A percentile compares a stretch with the other conserved stretches of the same genome.
Conservation (phyloP, 2,888 invertebrate genomes). For the Therioaphis trifolii region DNA sequence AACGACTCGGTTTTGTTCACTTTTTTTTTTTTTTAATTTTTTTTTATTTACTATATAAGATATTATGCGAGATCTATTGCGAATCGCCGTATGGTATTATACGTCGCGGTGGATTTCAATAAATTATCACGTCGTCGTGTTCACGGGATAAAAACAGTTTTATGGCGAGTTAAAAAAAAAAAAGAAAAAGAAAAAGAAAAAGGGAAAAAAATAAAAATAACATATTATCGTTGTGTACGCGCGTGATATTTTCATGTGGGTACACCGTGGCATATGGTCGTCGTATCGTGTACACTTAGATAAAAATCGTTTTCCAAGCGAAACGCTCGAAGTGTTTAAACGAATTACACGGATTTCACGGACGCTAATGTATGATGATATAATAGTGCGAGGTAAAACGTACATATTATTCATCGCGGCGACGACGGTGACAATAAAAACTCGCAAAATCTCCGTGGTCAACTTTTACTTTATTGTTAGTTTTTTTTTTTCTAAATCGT, state of each 20-base stretch:
- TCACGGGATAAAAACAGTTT: background rate
- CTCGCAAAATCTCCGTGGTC: background rate
- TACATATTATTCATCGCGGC: background rate
- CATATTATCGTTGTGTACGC: too few relatives aligned
- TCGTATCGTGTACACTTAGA: background rate
- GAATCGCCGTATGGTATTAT: too few relatives aligned
- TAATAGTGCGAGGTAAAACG: background rate
- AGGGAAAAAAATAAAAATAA: too few relatives aligned
- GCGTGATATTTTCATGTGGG: too few relatives aligned
- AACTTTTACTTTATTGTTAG: constrained; percentile 8
- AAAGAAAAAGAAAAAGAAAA: background rate
- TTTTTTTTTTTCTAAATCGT: background rate
- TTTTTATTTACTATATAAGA: too few relatives aligned
- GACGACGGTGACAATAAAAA: background rate
- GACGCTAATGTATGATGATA: background rate
- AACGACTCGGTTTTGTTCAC: too few relatives aligned
- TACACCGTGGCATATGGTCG: too few relatives aligned
- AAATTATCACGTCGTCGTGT: background rate
- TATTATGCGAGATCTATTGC: too few relatives aligned
- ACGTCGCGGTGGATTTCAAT: background rate
- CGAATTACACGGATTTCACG: background rate
- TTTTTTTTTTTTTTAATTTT: too few relatives aligned
- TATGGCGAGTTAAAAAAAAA: background rate
- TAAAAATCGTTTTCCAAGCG: background rate
- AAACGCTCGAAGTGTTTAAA: background rate